Evolutionary conservation across 2,113 vertebrate genomes (phyloP), one percentile per base, ranked within the genome.

Genomic region (Stigmatopora nigra): DNA sequence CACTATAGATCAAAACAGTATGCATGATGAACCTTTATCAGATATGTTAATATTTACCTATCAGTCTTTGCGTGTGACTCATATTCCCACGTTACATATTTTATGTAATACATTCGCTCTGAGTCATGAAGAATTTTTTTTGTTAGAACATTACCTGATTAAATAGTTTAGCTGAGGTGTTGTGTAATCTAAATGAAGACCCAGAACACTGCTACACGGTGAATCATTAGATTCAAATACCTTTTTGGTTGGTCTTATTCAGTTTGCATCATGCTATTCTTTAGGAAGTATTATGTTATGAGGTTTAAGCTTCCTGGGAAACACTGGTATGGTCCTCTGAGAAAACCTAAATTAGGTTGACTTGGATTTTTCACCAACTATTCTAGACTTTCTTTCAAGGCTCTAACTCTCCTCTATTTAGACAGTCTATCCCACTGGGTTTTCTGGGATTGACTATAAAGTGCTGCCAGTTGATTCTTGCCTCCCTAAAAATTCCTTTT

Each of bases 271-370:
- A 13, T 68, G 6, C 12, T 25, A 31, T 58, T 60, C 45, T 75
- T 61, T 61, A 22, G 47, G 60, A 38, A 64, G 49, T 65, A 16
- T 64, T 77, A 51, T 70, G n/a, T 63, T 10, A 15, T 66, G 65
- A 79, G 65, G 56, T 64, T 57, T 47, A 76, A 71, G 69, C 69
- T 69, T 76, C 87, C 86, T 92, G 89, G 88, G 86, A 91, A 91
- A 87, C 63, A 55, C 65, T 70, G 59, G 4, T 55, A 35, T 9
- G 65, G 76, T 82, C 84, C 86, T 88, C 78, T 74, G 88, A 85
- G 86, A 89, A 83, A 86, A 74, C 77, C 76, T 71, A 64, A 88
- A 85, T 90, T 88, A 90, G 81, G 77, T 67, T 67, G 67, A 51
- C 64, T 83, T 65, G 63, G 76, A 61, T 64, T 78, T 85, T 80